Evolutionary conservation across 2,888 invertebrate species (phyloP).

Genomic region (Amphipyra berbera): DNA sequence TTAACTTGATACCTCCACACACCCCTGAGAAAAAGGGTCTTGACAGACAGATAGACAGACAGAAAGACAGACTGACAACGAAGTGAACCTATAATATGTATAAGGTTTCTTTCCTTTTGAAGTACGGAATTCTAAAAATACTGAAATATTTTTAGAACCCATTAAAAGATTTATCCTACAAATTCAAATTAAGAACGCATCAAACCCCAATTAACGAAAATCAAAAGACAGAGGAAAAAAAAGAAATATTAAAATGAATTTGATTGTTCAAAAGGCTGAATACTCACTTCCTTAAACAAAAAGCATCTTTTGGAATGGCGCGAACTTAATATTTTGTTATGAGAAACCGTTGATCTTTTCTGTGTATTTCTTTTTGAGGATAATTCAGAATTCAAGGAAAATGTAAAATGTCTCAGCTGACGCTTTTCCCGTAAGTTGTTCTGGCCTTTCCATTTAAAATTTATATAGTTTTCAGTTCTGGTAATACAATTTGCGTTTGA

Average conservation of each 20-base stretch:
- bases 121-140: too few relatives aligned
- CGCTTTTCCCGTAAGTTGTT: neutral
- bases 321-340: conserved; percentile 35
- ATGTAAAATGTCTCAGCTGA: neutral
- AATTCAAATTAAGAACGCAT: neutral
- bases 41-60: too few relatives aligned
- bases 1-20: too few relatives aligned
- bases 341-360: conserved; percentile 28
- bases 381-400: neutral
- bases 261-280: conserved; percentile 26
- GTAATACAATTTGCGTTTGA: too few relatives aligned
- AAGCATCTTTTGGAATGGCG: conserved; percentile 32
- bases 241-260: conserved; percentile 13
- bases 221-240: conserved; percentile 11
- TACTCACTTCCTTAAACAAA: conserved; percentile 35
- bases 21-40: too few relatives aligned
- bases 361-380: conserved; percentile 12
- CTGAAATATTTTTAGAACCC: too few relatives aligned
- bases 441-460: too few relatives aligned
- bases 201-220: neutral
- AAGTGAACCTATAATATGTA: too few relatives aligned
- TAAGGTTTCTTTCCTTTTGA: too few relatives aligned
- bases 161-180: neutral
- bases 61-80: too few relatives aligned
- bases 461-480: too few relatives aligned